phyloP scores from a whole-genome alignment of 2,888 invertebrate species.

The Cryptophagus acutangulus region DNA sequence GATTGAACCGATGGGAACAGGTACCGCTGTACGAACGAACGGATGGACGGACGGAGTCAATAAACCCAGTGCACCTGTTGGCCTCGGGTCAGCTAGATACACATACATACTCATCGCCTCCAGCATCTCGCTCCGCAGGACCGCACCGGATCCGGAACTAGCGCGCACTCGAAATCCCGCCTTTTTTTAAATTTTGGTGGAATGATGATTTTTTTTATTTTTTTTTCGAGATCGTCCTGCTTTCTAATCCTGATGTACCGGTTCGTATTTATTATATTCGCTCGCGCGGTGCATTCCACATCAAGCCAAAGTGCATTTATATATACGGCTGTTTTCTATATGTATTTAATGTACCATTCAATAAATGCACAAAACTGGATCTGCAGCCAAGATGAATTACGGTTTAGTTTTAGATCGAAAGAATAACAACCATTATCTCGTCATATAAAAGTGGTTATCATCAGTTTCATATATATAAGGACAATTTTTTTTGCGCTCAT shows the following conservation, averaged over 20 bases:
- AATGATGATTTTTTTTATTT: neutral
- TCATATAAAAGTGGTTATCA: neutral
- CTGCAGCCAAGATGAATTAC: conserved; percentile 39
- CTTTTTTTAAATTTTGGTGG: neutral
- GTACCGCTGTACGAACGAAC: conserved; percentile 18
- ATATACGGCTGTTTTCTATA: conserved; percentile 28
- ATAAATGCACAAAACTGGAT: conserved; percentile 45
- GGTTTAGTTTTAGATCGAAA: conserved; percentile 18
- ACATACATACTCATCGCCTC: conserved; percentile 23
- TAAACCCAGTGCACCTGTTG: conserved; percentile 50
- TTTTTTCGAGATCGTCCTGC: conserved; percentile 20
- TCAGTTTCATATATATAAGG: neutral
- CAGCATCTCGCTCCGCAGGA: conserved; percentile 27
- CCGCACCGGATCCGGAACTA: conserved; percentile 6
- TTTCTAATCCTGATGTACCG: conserved; percentile 34
- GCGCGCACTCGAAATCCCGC: neutral
- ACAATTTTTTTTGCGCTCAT: too few relatives aligned
- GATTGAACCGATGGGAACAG: conserved; percentile 30
- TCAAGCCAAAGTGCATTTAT: conserved; percentile 24
- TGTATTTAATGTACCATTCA: conserved; percentile 44
- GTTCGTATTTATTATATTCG: conserved; percentile 29
- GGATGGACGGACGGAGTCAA: conserved; percentile 42
- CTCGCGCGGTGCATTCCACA: conserved; percentile 28
- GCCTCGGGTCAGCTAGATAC: conserved; percentile 45
- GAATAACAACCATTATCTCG: conserved; percentile 13